Base-by-base conservation (phyloP, 2,888 invertebrate species). In the Euclidia mi region DNA sequence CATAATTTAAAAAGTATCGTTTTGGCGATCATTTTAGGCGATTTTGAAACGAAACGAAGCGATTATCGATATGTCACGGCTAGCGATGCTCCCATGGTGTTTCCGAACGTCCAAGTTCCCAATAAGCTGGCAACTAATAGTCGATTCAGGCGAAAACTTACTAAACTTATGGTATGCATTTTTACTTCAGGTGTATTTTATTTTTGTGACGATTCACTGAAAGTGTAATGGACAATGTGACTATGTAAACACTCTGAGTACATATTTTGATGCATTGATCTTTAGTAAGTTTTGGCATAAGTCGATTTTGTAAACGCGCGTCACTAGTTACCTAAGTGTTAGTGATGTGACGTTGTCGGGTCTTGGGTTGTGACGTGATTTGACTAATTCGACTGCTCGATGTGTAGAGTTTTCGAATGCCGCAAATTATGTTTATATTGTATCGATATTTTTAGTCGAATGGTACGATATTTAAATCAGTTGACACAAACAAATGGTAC, bases 1-100 rank as follows among this genome's bases (percentile, higher is more conserved):
- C 14, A 10, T 14, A 12, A 6, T 11, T 37, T 11, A 43, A n/a
- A 31, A 17, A 17, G 10, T 35, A 11, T 42, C 32, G 4, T 4
- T 34, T 40, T 40, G 46, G 49, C 69, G 49, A 55, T 71, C 55
- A 44, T 56, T 34, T 57, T 29, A 45, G 20, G 37, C 32, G 57
- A 57, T 58, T 49, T 12, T 28, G 7, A 46, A 56, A 62, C 57
- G 65, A 50, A 47, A 57, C 64, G 72, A 70, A 72, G 57, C 64
- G 62, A 44, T 41, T 48, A 66, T 65, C 62, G 53, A 52, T 64
- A 43, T 56, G 42, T 52, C 45, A 58, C 60, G 76, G 71, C 75
- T 72, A 74, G 71, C 71, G 75, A 79, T 81, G 78, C 66, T 81
- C 78, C 76, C 74, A 81, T 86, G 85, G 87, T 87, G 87, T 88